Base-by-base conservation (phyloP, 2,797 vertebrate genomes). In the Toxotes lorentzi region DNA sequence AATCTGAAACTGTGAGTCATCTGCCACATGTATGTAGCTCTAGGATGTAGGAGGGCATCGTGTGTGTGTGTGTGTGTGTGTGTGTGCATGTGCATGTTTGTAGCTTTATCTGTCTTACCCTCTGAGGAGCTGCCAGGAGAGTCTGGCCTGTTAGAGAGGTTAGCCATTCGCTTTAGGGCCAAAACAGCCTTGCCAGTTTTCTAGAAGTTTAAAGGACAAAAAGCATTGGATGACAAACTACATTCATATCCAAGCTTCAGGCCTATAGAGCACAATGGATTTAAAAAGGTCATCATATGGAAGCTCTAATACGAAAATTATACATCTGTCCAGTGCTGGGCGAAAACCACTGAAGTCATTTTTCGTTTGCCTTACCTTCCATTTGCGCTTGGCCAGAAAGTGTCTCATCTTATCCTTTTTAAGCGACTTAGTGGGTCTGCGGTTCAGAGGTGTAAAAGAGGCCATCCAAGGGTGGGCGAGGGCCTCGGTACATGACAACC, bases 101-200 rank as follows among this genome's bases (percentile, higher is more conserved):
- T 60, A 10, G 65, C 24, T 69, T 75, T 45, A 74, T 87, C 69
- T 5, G 40, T 73, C 87, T 93, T 91, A 94, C 96, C 94, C 27
- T 94, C 93, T 86, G 64, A 91, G 84, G 89, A 75, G 61, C 68
- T 83, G 73, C 86, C 83, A 85, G 93, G 90, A 81, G 86, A 92
- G 60, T 94, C 90, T n/a, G 88, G 81, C 59, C 76, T 95, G 90
- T 67, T 91, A 27, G 95, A 94, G 83, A 96, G 94, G 86, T 95
- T 86, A 63, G 95, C 82, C 93, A 97, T 93, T 67, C 97, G 96
- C 87, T 94, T 92, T 50, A 98, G 92, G 32, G 97, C 97, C 90
- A 97, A 83, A 76, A 98, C 90, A 56, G 96, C 97, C 90, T 96
- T 96, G 63, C 96, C 97, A 10, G 95, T 92, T 95, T 93, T 96